phyloP scores from a whole-genome alignment of 2,113 vertebrate genomes.

The Pluvianellus socialis region DNA sequence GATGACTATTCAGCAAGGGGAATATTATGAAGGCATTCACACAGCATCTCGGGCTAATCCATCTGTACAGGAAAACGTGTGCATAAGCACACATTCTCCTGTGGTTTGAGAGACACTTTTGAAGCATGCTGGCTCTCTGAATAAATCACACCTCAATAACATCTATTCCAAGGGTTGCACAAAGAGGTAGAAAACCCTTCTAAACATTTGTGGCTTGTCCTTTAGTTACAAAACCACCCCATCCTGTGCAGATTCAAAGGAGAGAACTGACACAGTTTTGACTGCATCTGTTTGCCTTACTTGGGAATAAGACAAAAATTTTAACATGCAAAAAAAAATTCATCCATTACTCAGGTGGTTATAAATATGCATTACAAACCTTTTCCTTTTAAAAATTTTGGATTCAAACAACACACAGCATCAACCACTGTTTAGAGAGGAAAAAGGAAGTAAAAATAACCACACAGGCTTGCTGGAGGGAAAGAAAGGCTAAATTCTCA shows the following conservation, averaged over 20 bases:
- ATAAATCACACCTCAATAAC: not conserved
- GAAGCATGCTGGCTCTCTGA: not conserved
- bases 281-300: not conserved
- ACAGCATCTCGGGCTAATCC: not conserved
- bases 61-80: not conserved
- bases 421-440: not conserved
- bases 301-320: not conserved
- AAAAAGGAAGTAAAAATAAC: not conserved
- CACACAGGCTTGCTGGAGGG: not conserved
- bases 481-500: conserved; percentile 32
- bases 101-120: not conserved
- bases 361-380: not conserved
- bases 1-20: not conserved
- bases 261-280: not conserved
- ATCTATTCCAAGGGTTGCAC: not conserved
- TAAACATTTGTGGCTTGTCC: not conserved
- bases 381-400: not conserved
- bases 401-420: not conserved
- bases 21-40: not conserved
- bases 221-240: not conserved
- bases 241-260: not conserved
- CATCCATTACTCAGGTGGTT: not conserved
- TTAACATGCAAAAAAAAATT: not conserved
- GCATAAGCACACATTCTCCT: not conserved
- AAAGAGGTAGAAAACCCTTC: not conserved